Conservation (phyloP, 2,888 invertebrate species). For the Siphlonurus alternatus region DNA sequence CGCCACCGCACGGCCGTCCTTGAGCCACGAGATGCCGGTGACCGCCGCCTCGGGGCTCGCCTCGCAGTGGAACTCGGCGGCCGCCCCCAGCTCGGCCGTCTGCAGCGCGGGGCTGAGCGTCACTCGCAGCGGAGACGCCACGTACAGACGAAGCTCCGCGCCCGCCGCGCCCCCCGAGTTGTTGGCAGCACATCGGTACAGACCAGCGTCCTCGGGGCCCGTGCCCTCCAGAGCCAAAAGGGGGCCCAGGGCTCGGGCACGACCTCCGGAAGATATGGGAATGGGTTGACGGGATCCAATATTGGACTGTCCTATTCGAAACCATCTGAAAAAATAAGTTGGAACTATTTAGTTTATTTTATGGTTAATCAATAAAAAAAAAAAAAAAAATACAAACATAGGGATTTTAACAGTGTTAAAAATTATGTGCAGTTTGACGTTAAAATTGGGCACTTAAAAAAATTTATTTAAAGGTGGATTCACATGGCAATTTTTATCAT, state of each 20-base stretch:
- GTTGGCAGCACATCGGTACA: constrained; percentile 48
- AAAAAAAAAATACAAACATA: no score
- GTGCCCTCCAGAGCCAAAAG: constrained; percentile 53
- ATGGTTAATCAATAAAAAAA: no score
- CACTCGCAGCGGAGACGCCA: constrained; percentile 47
- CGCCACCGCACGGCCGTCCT: constrained; percentile 22
- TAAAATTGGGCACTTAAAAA: no score
- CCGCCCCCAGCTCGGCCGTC: constrained; percentile 26
- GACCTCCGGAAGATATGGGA: neutral
- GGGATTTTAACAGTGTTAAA: no score
- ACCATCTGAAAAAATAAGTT: constrained; percentile 6
- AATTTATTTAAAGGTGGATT: no score
- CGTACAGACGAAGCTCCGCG: constrained; percentile 45
- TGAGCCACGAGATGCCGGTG: constrained; percentile 38
- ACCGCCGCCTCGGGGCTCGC: constrained; percentile 21
- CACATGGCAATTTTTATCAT: no score
- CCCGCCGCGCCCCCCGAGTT: constrained; percentile 54
- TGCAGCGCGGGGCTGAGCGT: constrained; percentile 36
- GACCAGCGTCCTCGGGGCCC: constrained; percentile 47
- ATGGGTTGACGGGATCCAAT: neutral
- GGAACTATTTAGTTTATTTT: no score
- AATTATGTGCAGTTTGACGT: no score
- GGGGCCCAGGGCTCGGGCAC: constrained; percentile 40
- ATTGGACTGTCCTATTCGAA: neutral
- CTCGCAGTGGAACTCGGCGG: constrained; percentile 49